Percentiles rank a stretch among this genome's conserved stretches.
These are phyloP conservation scores for Craseonycteris thonglongyai DNA, from an alignment of 2,113 vertebrate genomes.

Conservation along the genomic window DNA sequence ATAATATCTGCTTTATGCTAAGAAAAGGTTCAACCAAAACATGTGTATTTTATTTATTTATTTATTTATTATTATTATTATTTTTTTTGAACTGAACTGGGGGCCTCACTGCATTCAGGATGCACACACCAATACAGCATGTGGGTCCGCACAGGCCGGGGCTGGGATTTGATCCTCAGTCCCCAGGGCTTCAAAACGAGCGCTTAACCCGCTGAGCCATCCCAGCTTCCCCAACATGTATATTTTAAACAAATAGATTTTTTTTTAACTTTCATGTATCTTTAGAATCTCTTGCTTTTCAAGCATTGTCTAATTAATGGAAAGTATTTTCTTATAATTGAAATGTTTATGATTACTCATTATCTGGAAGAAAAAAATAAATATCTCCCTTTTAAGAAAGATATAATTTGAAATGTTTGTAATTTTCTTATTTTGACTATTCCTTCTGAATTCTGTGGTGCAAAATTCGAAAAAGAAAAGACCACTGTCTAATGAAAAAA, in stretches of 20 bases:
- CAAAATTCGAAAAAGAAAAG: constrained; percentile 2
- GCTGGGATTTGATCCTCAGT: too few species aligned
- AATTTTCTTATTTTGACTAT: constrained; percentile 44
- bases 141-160: too few species aligned
- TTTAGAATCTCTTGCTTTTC: not conserved
- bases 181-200: too few species aligned
- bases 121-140: too few species aligned
- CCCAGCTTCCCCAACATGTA: too few species aligned
- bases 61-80: too few species aligned
- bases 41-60: too few species aligned
- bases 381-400: constrained; percentile 12
- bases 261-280: constrained; percentile 1
- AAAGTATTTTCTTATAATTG: not conserved
- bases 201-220: too few species aligned
- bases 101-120: too few species aligned
- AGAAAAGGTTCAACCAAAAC: not conserved
- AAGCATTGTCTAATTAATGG: not conserved
- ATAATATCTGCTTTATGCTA: not conserved
- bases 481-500: constrained; percentile 39
- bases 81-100: too few species aligned
- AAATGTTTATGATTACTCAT: not conserved
- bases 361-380: not conserved
- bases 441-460: constrained; percentile 53
- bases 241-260: not conserved
- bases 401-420: constrained; percentile 28